phyloP scores from a whole-genome alignment of 2,113 vertebrate genomes.

The Galeopterus variegatus region DNA sequence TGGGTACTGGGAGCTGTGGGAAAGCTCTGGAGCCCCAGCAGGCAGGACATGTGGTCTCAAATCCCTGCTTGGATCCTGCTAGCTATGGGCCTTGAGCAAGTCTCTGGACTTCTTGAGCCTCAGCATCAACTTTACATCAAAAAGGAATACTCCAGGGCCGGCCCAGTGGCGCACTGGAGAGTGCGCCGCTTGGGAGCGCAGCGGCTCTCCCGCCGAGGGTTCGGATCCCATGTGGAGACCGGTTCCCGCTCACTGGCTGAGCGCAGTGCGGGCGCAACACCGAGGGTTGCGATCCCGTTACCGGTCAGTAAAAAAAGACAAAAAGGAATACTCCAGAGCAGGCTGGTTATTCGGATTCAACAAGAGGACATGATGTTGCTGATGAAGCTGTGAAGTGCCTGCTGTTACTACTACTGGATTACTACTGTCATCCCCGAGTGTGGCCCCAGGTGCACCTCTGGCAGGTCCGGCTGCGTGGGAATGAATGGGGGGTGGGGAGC shows the following conservation, averaged over 20 bases:
- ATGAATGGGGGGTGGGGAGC: no score
- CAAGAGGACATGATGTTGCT: neutral
- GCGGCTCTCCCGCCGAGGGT: no score
- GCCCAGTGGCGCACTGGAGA: no score
- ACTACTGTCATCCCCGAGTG: neutral
- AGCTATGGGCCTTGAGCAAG: neutral
- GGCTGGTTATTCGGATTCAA: neutral
- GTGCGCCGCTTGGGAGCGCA: no score
- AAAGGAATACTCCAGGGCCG: conserved; percentile 16
- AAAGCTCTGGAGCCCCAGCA: neutral
- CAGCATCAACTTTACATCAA: neutral
- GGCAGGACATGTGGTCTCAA: neutral
- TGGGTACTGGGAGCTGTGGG: neutral
- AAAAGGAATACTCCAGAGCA: neutral
- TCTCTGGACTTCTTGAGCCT: neutral
- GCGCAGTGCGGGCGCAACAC: no score
- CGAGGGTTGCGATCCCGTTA: no score
- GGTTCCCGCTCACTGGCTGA: no score
- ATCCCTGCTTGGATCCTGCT: no score
- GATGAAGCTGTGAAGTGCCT: neutral
- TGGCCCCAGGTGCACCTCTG: neutral
- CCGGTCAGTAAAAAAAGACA: neutral
- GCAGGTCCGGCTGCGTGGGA: neutral
- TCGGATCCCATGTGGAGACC: no score
- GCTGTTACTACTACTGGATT: neutral